phyloP scores from a whole-genome alignment of 2,888 invertebrate species.

The Leptura quadrifasciata region DNA sequence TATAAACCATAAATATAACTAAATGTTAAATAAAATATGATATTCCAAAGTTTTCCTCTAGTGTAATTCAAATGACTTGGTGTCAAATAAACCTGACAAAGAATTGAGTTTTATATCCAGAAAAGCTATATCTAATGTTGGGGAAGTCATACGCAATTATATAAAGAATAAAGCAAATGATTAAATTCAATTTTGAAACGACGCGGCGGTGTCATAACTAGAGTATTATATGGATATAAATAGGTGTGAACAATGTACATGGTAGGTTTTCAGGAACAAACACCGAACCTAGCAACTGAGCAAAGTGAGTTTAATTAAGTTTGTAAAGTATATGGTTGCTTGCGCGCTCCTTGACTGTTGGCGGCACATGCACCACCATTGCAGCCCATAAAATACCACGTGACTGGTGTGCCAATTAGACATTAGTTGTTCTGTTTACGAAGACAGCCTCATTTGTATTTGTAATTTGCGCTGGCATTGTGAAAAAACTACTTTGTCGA shows the following conservation, averaged over 20 bases:
- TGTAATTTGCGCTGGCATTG: conserved; percentile 35
- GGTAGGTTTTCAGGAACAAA: conserved; percentile 32
- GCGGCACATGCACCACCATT: conserved; percentile 45
- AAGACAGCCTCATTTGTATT: conserved; percentile 40
- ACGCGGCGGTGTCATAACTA: neutral
- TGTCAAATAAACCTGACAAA: neutral
- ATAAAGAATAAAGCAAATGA: conserved; percentile 14
- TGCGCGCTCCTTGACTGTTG: conserved; percentile 40
- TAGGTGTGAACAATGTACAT: conserved; percentile 23
- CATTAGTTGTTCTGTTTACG: conserved; percentile 26
- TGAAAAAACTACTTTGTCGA: conserved; percentile 36
- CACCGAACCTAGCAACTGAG: conserved; percentile 35
- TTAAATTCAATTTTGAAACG: conserved; percentile 18
- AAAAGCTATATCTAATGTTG: neutral
- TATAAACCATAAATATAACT: neutral
- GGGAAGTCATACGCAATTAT: neutral
- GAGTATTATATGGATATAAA: conserved; percentile 33
- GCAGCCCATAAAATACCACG: conserved; percentile 38
- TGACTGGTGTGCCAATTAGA: conserved; percentile 40
- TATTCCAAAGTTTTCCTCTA: neutral
- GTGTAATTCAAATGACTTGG: neutral
- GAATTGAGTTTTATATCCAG: neutral
- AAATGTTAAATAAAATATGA: neutral
- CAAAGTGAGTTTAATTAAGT: conserved; percentile 51
- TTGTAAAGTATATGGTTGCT: conserved; percentile 47